Base-by-base conservation (phyloP, 2,797 vertebrate genomes). In the Jordanella pulchra region DNA sequence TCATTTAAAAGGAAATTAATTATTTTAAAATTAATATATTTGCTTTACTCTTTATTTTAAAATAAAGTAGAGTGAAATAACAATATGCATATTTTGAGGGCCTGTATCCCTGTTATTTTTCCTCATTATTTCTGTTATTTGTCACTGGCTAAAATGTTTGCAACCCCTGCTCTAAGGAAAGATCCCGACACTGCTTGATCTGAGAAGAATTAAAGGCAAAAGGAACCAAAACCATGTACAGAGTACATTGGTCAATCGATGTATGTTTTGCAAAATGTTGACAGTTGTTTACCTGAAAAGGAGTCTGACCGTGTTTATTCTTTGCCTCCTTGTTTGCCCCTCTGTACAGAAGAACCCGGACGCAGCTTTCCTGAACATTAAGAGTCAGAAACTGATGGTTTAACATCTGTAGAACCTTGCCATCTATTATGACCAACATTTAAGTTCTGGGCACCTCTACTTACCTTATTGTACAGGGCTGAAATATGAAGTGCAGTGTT, bases 391-490 rank as follows among this genome's bases (percentile, higher is more conserved):
- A 80, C 30, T 11, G 21, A 80, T 25, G 0, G 0, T 69, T 87
- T 75, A 79, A 79, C 39, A 70, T 39, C 42, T 74, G 58, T 64
- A 75, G 11, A 21, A 23, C 6, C 14, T n/a, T 23, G 73, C 51
- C 18, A 15, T 28, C 71, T 69, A 30, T 72, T 27, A n/a, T 21
- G 44, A 42, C 80, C 77, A 48, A 67, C 27, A 50, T 47, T 79
- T 84, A 50, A 68, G 74, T 55, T 54, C 32, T 17, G 60, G 27
- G 18, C 15, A 76, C 79, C 56, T 56, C 73, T 64, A 86, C 91
- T 89, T 86, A 94, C 97, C 95, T 97, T 97, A 86, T 97, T 97
- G 92, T 98, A 97, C 86, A 97, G 95, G 47, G 96, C 96, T 73
- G 95, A 96, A 82, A 98, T 96, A 92, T 98, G 97, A 81, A 98